Conservation (phyloP, 2,888 invertebrate genomes). For the Lepas anatifera region DNA sequence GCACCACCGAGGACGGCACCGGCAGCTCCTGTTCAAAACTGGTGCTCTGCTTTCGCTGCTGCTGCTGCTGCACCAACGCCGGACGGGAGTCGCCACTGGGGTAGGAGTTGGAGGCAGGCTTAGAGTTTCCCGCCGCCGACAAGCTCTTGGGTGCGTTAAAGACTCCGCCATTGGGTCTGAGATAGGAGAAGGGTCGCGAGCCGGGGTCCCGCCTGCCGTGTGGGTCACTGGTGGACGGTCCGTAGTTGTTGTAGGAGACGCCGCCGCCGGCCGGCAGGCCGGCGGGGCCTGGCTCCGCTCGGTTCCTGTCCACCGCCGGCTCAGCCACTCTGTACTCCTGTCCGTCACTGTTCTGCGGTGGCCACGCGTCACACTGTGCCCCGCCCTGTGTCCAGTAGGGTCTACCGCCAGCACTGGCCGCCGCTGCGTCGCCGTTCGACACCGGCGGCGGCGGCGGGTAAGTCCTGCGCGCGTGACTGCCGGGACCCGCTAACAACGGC, state of each 20-base stretch:
- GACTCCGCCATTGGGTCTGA: not conserved
- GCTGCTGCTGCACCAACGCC: conserved; percentile 59
- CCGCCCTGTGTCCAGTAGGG: not conserved
- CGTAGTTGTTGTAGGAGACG: too few relatives aligned
- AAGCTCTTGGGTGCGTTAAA: too few relatives aligned
- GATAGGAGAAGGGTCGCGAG: not conserved
- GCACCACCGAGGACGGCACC: conserved; percentile 5
- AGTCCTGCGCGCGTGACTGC: too few relatives aligned
- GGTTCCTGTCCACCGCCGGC: not conserved
- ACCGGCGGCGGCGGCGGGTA: not conserved
- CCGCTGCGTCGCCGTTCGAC: not conserved
- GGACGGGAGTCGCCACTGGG: conserved; percentile 54
- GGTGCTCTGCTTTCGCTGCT: conserved; percentile 60
- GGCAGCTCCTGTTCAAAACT: conserved; percentile 23
- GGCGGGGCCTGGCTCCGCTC: not conserved
- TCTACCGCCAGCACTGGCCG: not conserved
- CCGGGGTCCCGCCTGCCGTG: too few relatives aligned
- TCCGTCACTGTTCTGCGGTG: not conserved
- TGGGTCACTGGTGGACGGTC: too few relatives aligned
- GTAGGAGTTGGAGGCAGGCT: not conserved
- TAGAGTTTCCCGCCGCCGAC: not conserved
- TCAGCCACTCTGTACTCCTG: not conserved
- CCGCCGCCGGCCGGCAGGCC: not conserved
- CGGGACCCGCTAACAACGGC: too few relatives aligned
- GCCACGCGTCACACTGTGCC: not conserved